These are phyloP conservation scores for Drosophila sucinea DNA, from an alignment of 1,140 invertebrate genomes.

Conservation along the genomic window DNA sequence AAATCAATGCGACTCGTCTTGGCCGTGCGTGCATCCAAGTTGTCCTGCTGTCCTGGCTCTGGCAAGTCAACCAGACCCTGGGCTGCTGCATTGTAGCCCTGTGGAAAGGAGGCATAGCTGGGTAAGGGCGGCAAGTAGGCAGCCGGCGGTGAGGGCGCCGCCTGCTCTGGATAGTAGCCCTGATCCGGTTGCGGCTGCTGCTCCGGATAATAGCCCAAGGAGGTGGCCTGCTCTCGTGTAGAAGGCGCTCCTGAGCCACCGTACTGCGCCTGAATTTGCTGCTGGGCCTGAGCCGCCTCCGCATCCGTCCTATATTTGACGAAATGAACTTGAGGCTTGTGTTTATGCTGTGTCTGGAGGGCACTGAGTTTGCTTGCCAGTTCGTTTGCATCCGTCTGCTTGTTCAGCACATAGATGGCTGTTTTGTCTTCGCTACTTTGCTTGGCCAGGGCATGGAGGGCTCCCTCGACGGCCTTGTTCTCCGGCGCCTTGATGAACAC, in stretches of 20 bases:
- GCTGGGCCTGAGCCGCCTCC: constrained; percentile 73
- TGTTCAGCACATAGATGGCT: constrained; percentile 77
- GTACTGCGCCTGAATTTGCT: constrained; percentile 75
- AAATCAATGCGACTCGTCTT: constrained; percentile 46
- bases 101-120: constrained; percentile 44
- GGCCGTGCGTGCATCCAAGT: constrained; percentile 49
- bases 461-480: constrained; percentile 68
- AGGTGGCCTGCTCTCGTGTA: constrained; percentile 21
- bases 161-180: constrained; percentile 23
- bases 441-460: constrained; percentile 63
- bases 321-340: constrained; percentile 78
- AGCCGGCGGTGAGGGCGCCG: constrained; percentile 11
- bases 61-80: constrained; percentile 49
- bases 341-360: constrained; percentile 44
- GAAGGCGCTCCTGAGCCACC: constrained; percentile 22
- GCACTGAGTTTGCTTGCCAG: constrained; percentile 67
- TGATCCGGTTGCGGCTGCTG: constrained; percentile 43
- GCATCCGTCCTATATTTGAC: constrained; percentile 80
- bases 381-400: constrained; percentile 71
- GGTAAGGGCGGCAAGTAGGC: constrained; percentile 19
- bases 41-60: constrained; percentile 47
- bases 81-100: constrained; percentile 36
- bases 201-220: constrained; percentile 56
- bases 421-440: constrained; percentile 73
- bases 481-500: constrained; percentile 79